These are phyloP conservation scores for Plotosus lineatus DNA, from an alignment of 2,113 vertebrate genomes.

Conservation along the genomic window DNA sequence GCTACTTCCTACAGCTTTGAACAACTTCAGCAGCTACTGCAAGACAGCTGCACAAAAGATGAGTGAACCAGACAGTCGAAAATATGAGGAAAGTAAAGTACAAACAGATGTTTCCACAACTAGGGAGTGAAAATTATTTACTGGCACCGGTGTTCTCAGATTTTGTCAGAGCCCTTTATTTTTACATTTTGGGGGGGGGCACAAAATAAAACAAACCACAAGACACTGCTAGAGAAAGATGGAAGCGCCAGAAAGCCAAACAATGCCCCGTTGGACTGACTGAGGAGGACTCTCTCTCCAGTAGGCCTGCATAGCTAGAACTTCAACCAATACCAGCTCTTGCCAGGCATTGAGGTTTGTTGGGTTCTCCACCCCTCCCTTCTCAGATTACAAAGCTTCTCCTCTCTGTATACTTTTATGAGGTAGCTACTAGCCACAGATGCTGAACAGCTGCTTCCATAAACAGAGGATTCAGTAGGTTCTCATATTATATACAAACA, in stretches of 20 bases:
- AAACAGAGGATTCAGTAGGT: slow-evolving; percentile 44
- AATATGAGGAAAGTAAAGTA: background rate
- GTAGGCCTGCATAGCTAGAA: slow-evolving; percentile 21
- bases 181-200: background rate
- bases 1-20: background rate
- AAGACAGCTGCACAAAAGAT: slow-evolving; percentile 2
- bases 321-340: background rate
- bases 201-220: background rate
- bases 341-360: slow-evolving; percentile 18
- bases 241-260: background rate
- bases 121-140: slow-evolving; percentile 12
- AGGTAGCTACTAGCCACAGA: slow-evolving; percentile 46
- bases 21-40: slow-evolving; percentile 9
- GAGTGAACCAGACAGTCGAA: background rate
- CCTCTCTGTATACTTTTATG: slow-evolving; percentile 17
- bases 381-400: slow-evolving; percentile 24
- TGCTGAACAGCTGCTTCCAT: slow-evolving; percentile 48
- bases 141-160: background rate
- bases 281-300: slow-evolving; percentile 11
- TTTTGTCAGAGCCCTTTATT: background rate
- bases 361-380: slow-evolving; percentile 19
- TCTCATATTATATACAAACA: slow-evolving; percentile 39
- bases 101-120: slow-evolving; percentile 8
- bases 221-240: background rate
- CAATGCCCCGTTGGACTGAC: slow-evolving; percentile 7